Evolutionary conservation across 92 coral and sea anemone genomes (phyloP), one percentile per base, ranked within the genome.

Genomic region (Plumapathes pennacea): DNA sequence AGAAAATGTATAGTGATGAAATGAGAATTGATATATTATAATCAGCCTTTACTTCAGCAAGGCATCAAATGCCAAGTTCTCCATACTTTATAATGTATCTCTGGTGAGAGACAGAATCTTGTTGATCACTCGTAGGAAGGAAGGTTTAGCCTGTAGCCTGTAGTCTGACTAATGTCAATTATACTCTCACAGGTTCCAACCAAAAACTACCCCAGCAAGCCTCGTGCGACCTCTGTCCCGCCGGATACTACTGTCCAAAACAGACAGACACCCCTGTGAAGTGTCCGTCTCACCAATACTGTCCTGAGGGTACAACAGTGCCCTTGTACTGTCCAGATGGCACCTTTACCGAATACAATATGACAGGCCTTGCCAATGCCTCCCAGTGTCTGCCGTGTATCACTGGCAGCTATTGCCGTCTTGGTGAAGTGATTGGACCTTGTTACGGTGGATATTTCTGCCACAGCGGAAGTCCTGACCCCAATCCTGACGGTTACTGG

Each of bases 381-480:
- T 63, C 71, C 10, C 82, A 94, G 70, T 94, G 99, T 30, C 59
- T 78, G 26, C 90, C 96, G 2, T 94, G 99, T 54, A 54, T 84
- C 38, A 62, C 86, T 18, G 99, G 99, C 0, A 69, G 67, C 44
- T 94, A 84, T 54, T 94, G 99, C 57, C 85, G 96, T 17, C 80
- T 87, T 10, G 99, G 99, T 18, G 67, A 60, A 53, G 53, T 94
- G 2, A 66, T 77, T 15, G 86, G 82, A 14, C 81, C 74, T 3
- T 94, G 99, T 38, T 75, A 74, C 60, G 96, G 94, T 12, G 99
- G 99, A 3, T 94, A 80, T 47, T 94, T 56, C 76, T 94, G 99
- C 58, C 88, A 94, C 78, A 81, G 95, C 70, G 73, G 96, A 1
- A 94, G 99, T 22, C 99, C 99, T n/a, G 89, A 90, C 37, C 99